Conservation (phyloP, 92 coral and sea anemone genomes). For the Palythoa heliodiscus region DNA sequence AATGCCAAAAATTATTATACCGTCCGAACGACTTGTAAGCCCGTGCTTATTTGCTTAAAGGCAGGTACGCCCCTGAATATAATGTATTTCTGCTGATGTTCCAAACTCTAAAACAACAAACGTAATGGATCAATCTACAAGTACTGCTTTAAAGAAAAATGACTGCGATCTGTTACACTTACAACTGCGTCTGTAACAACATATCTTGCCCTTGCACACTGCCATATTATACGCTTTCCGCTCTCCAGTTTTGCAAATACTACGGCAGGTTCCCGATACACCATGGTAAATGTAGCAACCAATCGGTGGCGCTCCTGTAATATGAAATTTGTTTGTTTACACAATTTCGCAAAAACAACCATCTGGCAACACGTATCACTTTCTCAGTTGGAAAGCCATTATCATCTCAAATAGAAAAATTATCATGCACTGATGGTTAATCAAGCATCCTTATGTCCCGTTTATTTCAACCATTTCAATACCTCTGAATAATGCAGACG, state of each 20-base stretch:
- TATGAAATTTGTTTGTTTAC: not conserved
- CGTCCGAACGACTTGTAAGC: slow-evolving; percentile 70
- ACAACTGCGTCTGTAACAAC: slow-evolving; percentile 6
- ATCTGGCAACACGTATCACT: too few relatives aligned
- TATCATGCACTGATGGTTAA: too few relatives aligned
- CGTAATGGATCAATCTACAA: too few relatives aligned
- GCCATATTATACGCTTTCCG: not conserved
- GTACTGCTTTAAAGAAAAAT: too few relatives aligned
- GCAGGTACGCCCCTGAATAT: slow-evolving; percentile 71
- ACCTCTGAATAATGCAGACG: too few relatives aligned
- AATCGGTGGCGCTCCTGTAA: not conserved
- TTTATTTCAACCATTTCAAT: too few relatives aligned
- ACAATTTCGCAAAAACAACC: not conserved
- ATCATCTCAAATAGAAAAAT: too few relatives aligned
- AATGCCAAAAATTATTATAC: slow-evolving; percentile 60
- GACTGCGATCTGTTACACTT: not conserved
- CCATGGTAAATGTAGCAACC: slow-evolving; percentile 24
- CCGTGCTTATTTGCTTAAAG: slow-evolving; percentile 72
- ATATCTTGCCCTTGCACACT: slow-evolving; percentile 1
- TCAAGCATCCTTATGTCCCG: too few relatives aligned
- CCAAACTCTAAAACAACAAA: too few relatives aligned
- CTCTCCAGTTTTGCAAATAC: not conserved
- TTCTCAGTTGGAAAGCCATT: too few relatives aligned
- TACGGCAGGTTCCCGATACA: slow-evolving; percentile 1
- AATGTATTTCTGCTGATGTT: too few relatives aligned